Evolutionary conservation across 2,113 vertebrate species (phyloP).

Genomic region (Ploceus nigricollis): DNA sequence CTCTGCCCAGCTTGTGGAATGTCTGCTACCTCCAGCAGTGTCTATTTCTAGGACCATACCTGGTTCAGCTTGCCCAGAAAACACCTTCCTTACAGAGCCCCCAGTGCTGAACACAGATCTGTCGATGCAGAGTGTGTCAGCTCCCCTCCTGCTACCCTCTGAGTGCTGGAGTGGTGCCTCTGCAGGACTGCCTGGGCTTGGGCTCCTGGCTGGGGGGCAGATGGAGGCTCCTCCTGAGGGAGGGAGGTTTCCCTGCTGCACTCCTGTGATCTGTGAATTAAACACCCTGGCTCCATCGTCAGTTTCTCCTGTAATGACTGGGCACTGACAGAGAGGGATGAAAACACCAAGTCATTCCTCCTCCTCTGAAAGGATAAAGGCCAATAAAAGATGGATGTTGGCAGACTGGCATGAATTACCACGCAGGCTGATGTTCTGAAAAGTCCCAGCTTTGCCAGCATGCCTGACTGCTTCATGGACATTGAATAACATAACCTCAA

Average conservation of each 20-base stretch:
- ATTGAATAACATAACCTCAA: background rate
- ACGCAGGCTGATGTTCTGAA: background rate
- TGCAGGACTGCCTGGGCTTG: fast-evolving
- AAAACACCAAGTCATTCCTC: background rate
- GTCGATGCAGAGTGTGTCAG: fast-evolving
- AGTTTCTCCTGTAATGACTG: background rate
- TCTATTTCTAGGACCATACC: background rate
- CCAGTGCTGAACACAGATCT: fast-evolving
- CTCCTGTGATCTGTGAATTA: background rate
- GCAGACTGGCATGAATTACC: conserved; percentile 6
- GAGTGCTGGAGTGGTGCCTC: background rate
- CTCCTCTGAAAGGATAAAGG: background rate
- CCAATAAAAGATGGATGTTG: background rate
- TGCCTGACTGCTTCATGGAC: background rate
- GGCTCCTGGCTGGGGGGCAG: background rate
- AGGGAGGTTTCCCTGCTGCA: background rate
- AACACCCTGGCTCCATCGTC: background rate
- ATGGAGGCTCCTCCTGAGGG: background rate
- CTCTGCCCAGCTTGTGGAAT: fast-evolving
- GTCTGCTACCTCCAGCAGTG: background rate
- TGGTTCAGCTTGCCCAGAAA: background rate
- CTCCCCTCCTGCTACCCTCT: background rate
- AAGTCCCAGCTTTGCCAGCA: background rate
- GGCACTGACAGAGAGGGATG: background rate
- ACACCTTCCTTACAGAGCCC: background rate